Base-by-base conservation (phyloP, 1,140 invertebrate species). In the Polypedilum pembai region DNA sequence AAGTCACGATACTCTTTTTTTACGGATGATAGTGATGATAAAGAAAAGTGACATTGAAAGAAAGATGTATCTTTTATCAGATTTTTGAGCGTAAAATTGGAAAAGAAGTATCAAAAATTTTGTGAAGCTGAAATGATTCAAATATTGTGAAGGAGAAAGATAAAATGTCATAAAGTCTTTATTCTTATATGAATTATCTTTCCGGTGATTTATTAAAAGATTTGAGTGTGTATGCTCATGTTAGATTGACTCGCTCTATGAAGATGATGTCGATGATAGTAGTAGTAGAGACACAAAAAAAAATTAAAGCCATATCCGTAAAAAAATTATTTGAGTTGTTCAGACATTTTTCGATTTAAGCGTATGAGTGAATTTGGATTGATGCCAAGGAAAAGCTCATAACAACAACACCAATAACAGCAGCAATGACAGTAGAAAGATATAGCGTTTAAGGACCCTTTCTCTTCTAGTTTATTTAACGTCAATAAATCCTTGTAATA, bases 1-100 rank as follows among this genome's bases (percentile, higher is more conserved):
- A 45, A 45, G 41, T 45, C 8, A 45, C 41, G 8, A 12, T 45
- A 45, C 15, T 12, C 8, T 12, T 45, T 12, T 12, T 45, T 45
- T 45, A 8, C 8, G 8, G 15, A 45, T 45, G 8, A 45, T 15
- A 1, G 1, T 12, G 41, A 12, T 45, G 41, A 45, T 12, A 45
- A 45, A 45, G 8, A 45, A 45, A 8, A 12, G 41, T 45, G 12
- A 56, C 45, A 56, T n/a, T n/a, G n/a, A 56, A 8, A n/a, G n/a
- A 69, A 7, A 8, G 65, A 69, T 20, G 18, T 18, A 69, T 69
- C 65, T 69, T 69, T 69, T 18, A 69, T 69, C 65, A 69, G 17
- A 69, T 69, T 69, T 69, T 69, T 69, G 4, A 69, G 65, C 65
- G 65, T 69, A 69, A 69, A 69, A 69, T 69, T 69, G 65, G 20